Base-by-base conservation (phyloP, 2,113 vertebrate genomes). In the Elachura formosa region DNA sequence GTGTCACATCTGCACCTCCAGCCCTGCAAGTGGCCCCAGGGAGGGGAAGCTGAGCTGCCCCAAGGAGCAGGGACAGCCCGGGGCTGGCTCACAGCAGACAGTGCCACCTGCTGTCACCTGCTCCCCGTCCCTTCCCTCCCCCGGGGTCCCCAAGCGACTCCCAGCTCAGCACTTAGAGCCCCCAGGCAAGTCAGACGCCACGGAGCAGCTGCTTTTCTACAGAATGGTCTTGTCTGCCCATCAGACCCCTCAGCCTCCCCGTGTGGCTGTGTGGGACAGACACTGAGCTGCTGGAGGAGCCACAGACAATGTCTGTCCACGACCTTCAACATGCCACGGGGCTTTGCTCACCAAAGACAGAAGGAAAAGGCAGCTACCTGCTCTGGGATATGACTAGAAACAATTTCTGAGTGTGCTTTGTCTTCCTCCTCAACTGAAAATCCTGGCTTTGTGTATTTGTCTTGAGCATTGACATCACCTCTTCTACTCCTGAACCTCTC, bases 101-200 rank as follows among this genome's bases (percentile, higher is more conserved):
- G 61, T 95, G 94, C 93, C 96, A 96, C 93, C 94, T 97, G 77
- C 95, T 97, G 96, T 95, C 84, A 89, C 80, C 76, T 0, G 0
- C 10, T 33, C 54, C 87, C 59, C 0, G 0, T 56, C 88, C 94
- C 52, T 11, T 11, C 62, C 45, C 58, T 89, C 61, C 52, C 17
- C 41, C 1, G 0, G 34, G 34, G 28, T 12, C 21, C 58, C 40
- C 20, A 2, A 0, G 12, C 20, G 16, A 9, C 29, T 79, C 56
- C 71, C 67, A 41, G 58, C 26, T 63, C 31, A 2, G 4, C 20
- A 51, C 0, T 7, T 4, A 0, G 14, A 3, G 24, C 63, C 67
- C 72, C 22, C 25, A 1, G 3, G 2, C 16, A 22, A 38, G 34
- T 38, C 68, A 51, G 22, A n/a, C 11, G 20, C 16, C 59, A 26